phyloP scores from a whole-genome alignment of 1,140 invertebrate species.

The Aphis gossypii region DNA sequence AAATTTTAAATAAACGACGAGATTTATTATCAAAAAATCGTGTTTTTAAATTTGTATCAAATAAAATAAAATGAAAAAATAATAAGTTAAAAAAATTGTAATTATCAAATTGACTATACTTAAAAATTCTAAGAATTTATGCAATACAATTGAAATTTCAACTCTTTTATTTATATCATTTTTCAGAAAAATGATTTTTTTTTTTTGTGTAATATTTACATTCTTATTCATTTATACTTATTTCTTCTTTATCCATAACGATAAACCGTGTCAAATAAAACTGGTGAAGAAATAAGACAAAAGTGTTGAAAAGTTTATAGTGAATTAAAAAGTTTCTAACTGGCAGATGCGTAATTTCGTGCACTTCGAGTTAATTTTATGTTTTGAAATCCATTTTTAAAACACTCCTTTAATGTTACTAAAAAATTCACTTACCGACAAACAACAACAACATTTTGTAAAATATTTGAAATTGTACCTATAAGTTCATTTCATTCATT shows the following conservation, averaged over 20 bases:
- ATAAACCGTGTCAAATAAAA: slow-evolving; percentile 24
- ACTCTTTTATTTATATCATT: not conserved
- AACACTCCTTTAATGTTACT: slow-evolving; percentile 14
- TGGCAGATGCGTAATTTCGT: slow-evolving; percentile 26
- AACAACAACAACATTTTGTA: slow-evolving; percentile 16
- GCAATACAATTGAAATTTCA: not conserved
- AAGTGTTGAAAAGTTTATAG: slow-evolving; percentile 45
- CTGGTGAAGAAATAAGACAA: not conserved
- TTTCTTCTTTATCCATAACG: not conserved
- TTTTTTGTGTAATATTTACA: not conserved
- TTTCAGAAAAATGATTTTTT: not conserved
- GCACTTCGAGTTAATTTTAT: slow-evolving; percentile 23
- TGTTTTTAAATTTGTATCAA: not conserved
- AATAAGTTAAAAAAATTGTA: not conserved
- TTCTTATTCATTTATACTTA: not conserved
- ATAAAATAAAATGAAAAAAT: too few relatives aligned
- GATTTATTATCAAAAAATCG: too few relatives aligned
- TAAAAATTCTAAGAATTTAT: not conserved
- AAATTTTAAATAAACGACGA: not conserved
- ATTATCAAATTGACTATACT: not conserved
- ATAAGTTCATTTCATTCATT: not conserved
- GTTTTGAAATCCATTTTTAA: slow-evolving; percentile 41
- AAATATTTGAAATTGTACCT: not conserved
- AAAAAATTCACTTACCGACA: slow-evolving; percentile 28
- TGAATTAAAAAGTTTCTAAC: slow-evolving; percentile 44